Evolutionary conservation across 1,140 invertebrate genomes (phyloP).

Genomic region (Ridgeia piscesae): DNA sequence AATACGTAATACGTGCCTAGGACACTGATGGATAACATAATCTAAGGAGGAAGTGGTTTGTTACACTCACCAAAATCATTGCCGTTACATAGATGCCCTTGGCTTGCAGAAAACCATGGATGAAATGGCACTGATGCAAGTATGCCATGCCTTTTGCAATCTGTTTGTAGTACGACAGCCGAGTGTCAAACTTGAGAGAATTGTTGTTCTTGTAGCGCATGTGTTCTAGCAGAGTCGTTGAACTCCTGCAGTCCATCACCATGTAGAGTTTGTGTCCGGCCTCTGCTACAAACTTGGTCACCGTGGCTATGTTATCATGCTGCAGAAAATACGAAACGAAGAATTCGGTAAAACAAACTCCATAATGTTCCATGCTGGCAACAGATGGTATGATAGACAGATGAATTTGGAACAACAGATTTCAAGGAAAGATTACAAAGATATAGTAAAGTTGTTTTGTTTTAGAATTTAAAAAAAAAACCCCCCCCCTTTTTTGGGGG

Average conservation of each 20-base stretch:
- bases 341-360: too few species aligned
- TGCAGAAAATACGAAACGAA: neutral
- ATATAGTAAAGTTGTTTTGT: too few species aligned
- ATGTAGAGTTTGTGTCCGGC: neutral
- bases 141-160: neutral
- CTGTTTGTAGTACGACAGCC: neutral
- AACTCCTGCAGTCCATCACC: neutral
- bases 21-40: neutral
- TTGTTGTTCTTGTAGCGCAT: neutral
- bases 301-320: neutral
- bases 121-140: neutral
- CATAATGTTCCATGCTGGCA: too few species aligned
- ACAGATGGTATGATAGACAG: too few species aligned
- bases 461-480: too few species aligned
- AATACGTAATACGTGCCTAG: neutral
- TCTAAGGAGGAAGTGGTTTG: neutral
- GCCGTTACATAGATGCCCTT: neutral
- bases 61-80: neutral
- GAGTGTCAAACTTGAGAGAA: neutral
- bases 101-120: neutral
- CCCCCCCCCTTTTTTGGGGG: too few species aligned
- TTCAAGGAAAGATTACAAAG: too few species aligned
- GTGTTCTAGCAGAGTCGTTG: neutral
- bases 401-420: too few species aligned
- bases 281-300: neutral